phyloP scores from a whole-genome alignment of 2,888 invertebrate species.

The Euzophera pinguis region DNA sequence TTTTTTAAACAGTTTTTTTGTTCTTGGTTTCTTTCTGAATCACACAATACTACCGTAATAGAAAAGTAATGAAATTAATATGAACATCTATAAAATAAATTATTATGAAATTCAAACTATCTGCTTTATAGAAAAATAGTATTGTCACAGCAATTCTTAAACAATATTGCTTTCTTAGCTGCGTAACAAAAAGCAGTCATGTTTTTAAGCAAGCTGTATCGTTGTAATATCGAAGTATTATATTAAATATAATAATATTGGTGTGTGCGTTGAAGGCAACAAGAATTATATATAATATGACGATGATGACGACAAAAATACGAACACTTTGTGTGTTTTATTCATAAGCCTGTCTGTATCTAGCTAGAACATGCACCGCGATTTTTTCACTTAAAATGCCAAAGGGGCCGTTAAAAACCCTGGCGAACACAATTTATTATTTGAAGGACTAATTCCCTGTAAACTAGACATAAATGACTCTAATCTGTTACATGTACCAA shows the following conservation, averaged over 20 bases:
- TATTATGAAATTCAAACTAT: slow-evolving; percentile 11
- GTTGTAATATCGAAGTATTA: slow-evolving; percentile 34
- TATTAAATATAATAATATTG: slow-evolving; percentile 16
- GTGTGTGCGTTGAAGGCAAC: neutral
- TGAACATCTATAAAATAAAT: slow-evolving; percentile 9
- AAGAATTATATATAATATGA: neutral
- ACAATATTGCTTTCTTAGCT: slow-evolving; percentile 36
- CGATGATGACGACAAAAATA: neutral
- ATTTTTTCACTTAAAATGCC: too few species aligned
- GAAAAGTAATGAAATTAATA: neutral
- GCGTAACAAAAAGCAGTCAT: slow-evolving; percentile 42
- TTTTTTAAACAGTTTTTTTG: neutral
- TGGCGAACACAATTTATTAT: too few species aligned
- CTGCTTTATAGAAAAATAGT: slow-evolving; percentile 43
- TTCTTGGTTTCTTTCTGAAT: neutral
- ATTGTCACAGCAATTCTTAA: slow-evolving; percentile 32
- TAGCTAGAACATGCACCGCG: too few species aligned
- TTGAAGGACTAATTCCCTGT: too few species aligned
- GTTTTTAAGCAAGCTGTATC: slow-evolving; percentile 51
- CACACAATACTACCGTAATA: neutral
- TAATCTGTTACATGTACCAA: too few species aligned
- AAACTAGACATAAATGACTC: too few species aligned
- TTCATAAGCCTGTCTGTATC: neutral
- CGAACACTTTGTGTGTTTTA: neutral
- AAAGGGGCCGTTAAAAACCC: too few species aligned